These are phyloP conservation scores for Lontra canadensis DNA, from an alignment of 2,113 vertebrate species.

Conservation along the genomic window DNA sequence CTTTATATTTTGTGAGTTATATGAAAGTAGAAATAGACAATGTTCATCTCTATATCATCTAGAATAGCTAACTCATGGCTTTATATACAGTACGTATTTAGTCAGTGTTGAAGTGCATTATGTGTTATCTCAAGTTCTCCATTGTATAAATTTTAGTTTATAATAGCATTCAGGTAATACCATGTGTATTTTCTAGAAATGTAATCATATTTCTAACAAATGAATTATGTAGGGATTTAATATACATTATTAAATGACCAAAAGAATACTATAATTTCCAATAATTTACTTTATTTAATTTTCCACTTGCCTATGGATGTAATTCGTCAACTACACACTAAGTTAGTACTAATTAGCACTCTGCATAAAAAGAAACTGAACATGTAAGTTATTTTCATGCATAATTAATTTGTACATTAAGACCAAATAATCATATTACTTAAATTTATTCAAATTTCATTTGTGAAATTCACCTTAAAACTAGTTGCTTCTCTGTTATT, in stretches of 20 bases:
- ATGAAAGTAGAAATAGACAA: neutral
- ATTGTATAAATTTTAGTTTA: slow-evolving; percentile 1
- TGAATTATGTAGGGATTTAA: slow-evolving; percentile 21
- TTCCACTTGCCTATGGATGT: neutral
- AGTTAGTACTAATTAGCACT: neutral
- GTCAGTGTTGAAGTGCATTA: neutral
- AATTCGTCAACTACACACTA: neutral
- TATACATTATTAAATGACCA: slow-evolving; percentile 20
- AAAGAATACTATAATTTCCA: neutral
- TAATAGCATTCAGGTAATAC: neutral
- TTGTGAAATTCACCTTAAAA: neutral
- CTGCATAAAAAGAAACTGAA: slow-evolving; percentile 13
- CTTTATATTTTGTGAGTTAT: neutral
- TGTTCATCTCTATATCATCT: neutral
- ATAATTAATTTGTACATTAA: slow-evolving; percentile 18
- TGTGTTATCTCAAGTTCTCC: neutral
- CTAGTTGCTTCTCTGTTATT: neutral
- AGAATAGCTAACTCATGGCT: neutral
- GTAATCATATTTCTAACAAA: slow-evolving; percentile 29
- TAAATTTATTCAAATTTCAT: slow-evolving; percentile 20
- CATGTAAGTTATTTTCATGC: neutral
- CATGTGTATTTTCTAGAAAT: slow-evolving; percentile 1
- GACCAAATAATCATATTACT: slow-evolving; percentile 23
- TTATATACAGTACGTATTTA: neutral
- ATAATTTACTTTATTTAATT: slow-evolving; percentile 49